Percentiles rank a stretch among this genome's conserved stretches.
Evolutionary conservation across 2,888 invertebrate genomes (phyloP).

Genomic region (Scaptomyza caliginosa): DNA sequence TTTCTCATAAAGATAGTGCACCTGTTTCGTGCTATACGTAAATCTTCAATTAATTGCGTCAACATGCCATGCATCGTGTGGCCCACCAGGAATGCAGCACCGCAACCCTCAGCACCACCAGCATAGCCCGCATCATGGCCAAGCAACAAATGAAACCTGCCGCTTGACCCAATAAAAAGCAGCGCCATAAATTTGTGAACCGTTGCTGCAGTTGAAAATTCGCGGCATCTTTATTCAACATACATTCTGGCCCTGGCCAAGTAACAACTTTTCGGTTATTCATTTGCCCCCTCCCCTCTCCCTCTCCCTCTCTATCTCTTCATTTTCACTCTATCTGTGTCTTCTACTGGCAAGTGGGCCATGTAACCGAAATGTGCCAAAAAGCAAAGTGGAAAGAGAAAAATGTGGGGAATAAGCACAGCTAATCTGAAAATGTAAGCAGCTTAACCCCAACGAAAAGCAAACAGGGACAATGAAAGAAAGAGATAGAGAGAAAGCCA

Average conservation of each 20-base stretch:
- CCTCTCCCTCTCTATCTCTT: not conserved
- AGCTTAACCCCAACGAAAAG: slow-evolving; percentile 42
- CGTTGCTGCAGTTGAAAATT: slow-evolving; percentile 25
- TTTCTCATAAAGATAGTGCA: slow-evolving; percentile 17
- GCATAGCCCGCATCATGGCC: slow-evolving; percentile 1
- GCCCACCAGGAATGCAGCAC: slow-evolving; percentile 66
- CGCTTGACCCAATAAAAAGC: slow-evolving; percentile 73
- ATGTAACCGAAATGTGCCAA: slow-evolving; percentile 72
- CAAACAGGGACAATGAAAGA: too few relatives aligned
- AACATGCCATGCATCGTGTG: slow-evolving; percentile 40
- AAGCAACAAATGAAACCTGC: slow-evolving; percentile 64
- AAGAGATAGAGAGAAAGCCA: not conserved
- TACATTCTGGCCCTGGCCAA: slow-evolving; percentile 33
- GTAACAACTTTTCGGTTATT: slow-evolving; percentile 49
- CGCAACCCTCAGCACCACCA: too few relatives aligned
- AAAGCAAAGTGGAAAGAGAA: slow-evolving; percentile 40
- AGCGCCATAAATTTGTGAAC: slow-evolving; percentile 63
- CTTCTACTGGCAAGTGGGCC: slow-evolving; percentile 67
- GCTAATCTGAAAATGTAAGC: slow-evolving; percentile 74
- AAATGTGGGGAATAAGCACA: slow-evolving; percentile 50
- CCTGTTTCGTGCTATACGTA: slow-evolving; percentile 34
- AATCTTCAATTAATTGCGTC: slow-evolving; percentile 67
- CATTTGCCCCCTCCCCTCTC: not conserved
- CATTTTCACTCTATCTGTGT: slow-evolving; percentile 5
- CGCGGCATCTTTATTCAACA: slow-evolving; percentile 47